Evolutionary conservation across 2,113 vertebrate species (phyloP).

Genomic region (Poecile atricapillus): DNA sequence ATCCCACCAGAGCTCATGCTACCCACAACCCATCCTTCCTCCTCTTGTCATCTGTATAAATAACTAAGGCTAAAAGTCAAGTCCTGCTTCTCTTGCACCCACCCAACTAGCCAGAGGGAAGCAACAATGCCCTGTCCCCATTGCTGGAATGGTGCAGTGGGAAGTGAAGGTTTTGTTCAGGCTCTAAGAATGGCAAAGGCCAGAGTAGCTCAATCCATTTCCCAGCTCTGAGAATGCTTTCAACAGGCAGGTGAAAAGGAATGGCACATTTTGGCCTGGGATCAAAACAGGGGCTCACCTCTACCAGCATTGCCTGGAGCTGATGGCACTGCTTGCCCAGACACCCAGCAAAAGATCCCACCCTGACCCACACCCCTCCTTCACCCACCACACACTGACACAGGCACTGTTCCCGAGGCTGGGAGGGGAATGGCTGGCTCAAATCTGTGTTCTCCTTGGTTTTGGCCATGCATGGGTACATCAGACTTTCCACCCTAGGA

Average conservation of each 20-base stretch:
- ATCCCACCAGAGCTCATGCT: background rate
- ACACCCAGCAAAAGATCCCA: background rate
- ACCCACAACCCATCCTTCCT: background rate
- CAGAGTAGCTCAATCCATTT: background rate
- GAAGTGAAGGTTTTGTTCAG: background rate
- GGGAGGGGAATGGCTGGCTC: rapidly evolving
- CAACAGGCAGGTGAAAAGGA: background rate
- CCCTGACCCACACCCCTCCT: background rate
- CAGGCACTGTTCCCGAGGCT: rapidly evolving
- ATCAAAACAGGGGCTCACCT: background rate
- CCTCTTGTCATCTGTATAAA: background rate
- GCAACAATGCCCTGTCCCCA: rapidly evolving
- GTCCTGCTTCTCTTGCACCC: background rate
- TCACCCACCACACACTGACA: background rate
- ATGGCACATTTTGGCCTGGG: background rate
- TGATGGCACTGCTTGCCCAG: background rate
- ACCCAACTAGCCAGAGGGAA: background rate
- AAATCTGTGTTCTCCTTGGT: background rate
- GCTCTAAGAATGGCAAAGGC: background rate
- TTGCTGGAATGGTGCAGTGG: background rate
- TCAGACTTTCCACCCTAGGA: background rate
- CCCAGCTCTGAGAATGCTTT: background rate
- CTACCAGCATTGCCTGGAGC: background rate
- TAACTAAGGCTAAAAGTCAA: background rate
- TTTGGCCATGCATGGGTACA: background rate